A percentile compares a stretch with the other conserved stretches of the same genome.
Conservation (phyloP, 2,797 vertebrate species). For the Trichosurus vulpecula region DNA sequence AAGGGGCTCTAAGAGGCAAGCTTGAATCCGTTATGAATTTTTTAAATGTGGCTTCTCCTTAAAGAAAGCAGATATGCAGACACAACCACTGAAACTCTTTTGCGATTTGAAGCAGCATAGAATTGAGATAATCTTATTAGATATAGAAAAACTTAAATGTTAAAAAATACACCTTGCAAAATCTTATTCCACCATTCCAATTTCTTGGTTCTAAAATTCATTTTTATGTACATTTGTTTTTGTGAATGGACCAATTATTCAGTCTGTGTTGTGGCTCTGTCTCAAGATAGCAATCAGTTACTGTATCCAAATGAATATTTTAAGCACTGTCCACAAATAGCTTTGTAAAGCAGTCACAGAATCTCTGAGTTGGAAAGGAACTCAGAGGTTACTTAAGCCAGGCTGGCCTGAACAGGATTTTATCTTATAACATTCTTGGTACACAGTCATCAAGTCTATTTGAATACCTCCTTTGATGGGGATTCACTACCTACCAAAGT, state of each 20-base stretch:
- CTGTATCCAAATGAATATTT: constrained; percentile 54
- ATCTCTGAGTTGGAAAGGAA: constrained; percentile 64
- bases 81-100: constrained; percentile 72
- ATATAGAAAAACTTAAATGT: constrained; percentile 73
- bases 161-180: constrained; percentile 66
- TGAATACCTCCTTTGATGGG: not conserved
- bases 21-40: constrained; percentile 69
- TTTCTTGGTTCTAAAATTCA: constrained; percentile 71
- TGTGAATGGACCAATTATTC: constrained; percentile 74
- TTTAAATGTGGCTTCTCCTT: constrained; percentile 74
- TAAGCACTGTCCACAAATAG: not conserved
- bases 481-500: not conserved
- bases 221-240: constrained; percentile 69
- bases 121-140: constrained; percentile 75
- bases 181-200: constrained; percentile 72
- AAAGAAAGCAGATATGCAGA: constrained; percentile 71
- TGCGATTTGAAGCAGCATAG: constrained; percentile 62
- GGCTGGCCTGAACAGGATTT: not conserved
- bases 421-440: not conserved
- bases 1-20: constrained; percentile 64
- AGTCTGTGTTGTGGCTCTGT: constrained; percentile 65
- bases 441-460: not conserved
- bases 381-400: not conserved
- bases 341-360: constrained; percentile 8
- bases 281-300: constrained; percentile 56